phyloP scores from a whole-genome alignment of 92 coral and sea anemone genomes.

The Epizoanthus scotinus region DNA sequence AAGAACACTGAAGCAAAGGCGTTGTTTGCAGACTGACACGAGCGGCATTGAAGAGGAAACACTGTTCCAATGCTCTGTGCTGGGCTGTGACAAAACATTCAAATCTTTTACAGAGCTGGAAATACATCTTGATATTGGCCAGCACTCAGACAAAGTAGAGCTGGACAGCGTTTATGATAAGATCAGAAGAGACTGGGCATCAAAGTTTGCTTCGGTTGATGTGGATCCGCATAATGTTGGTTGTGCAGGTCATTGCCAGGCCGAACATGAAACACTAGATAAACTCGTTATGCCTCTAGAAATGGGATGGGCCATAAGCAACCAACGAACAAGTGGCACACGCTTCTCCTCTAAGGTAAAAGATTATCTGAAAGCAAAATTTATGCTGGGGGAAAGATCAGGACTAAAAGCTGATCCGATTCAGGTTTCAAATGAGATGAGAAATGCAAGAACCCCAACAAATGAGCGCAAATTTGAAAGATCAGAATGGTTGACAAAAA shows the following conservation, averaged over 20 bases:
- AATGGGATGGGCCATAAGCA: conserved; percentile 43
- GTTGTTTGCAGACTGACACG: not conserved
- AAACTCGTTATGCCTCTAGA: conserved; percentile 1
- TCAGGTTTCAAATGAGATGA: conserved; percentile 27
- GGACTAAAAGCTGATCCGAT: conserved; percentile 33
- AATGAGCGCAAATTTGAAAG: too few relatives aligned
- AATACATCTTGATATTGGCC: conserved; percentile 39
- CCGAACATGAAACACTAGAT: conserved; percentile 29
- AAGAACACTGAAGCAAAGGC: conserved; percentile 31
- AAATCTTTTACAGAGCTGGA: conserved; percentile 37
- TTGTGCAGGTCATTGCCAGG: too few relatives aligned
- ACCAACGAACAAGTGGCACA: conserved; percentile 28
- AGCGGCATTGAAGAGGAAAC: not conserved
- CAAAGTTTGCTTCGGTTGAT: conserved; percentile 31
- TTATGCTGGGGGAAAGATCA: conserved; percentile 37
- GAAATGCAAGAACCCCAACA: conserved; percentile 39
- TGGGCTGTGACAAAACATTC: conserved; percentile 42
- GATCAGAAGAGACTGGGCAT: conserved; percentile 45
- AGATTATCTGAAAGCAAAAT: too few relatives aligned
- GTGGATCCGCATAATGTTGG: too few relatives aligned
- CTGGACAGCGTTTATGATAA: conserved; percentile 39
- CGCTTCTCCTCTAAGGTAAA: conserved; percentile 1
- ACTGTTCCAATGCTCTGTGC: conserved; percentile 36
- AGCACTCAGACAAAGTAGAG: conserved; percentile 28
- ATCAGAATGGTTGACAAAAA: too few relatives aligned